Percentiles rank a stretch among this genome's conserved stretches.
Conservation (phyloP, 2,797 vertebrate genomes). For the Poeciliopsis turneri region DNA sequence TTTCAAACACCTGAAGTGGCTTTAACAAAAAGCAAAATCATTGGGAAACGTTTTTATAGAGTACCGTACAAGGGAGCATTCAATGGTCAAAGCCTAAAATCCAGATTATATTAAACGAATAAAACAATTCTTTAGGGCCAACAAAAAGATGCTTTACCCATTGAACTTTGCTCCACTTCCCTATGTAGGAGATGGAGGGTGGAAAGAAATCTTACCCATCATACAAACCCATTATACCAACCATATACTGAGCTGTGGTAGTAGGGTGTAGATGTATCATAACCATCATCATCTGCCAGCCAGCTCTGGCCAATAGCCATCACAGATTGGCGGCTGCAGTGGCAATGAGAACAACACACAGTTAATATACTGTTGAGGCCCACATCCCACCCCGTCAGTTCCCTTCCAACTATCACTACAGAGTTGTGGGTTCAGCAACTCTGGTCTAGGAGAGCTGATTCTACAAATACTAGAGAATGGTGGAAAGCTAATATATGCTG, state of each 20-base stretch:
- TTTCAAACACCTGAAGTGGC: constrained; percentile 58
- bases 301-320: constrained; percentile 98
- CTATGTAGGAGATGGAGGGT: constrained; percentile 85
- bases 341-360: constrained; percentile 98
- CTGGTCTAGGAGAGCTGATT: constrained; percentile 76
- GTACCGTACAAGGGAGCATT: constrained; percentile 76
- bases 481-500: constrained; percentile 1
- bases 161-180: constrained; percentile 77
- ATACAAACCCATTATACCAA: constrained; percentile 99
- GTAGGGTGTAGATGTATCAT: constrained; percentile 96
- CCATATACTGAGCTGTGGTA: constrained; percentile 99
- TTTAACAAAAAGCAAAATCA: constrained; percentile 79
- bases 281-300: constrained; percentile 99
- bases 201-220: constrained; percentile 98
- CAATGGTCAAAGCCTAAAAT: constrained; percentile 71
- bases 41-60: constrained; percentile 64
- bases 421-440: constrained; percentile 72
- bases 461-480: constrained; percentile 33
- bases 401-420: constrained; percentile 74
- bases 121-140: constrained; percentile 33
- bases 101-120: constrained; percentile 20
- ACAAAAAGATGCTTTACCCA: constrained; percentile 66
- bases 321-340: constrained; percentile 99
- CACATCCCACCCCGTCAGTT: constrained; percentile 66
- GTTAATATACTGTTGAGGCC: constrained; percentile 90